phyloP scores from a whole-genome alignment of 2,113 vertebrate species.

The Pagrus major region DNA sequence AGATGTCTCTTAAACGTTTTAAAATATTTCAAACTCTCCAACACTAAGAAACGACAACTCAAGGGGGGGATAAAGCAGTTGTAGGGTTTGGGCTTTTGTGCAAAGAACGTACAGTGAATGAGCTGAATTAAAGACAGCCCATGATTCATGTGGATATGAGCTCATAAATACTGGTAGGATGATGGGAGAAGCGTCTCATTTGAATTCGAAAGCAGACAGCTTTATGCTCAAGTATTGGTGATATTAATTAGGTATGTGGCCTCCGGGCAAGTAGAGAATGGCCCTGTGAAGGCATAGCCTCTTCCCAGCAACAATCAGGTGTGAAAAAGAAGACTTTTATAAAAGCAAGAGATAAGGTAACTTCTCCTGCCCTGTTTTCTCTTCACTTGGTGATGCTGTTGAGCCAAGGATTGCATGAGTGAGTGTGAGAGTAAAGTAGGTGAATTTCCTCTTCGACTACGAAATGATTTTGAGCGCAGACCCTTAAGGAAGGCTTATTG shows the following conservation, averaged over 20 bases:
- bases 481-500: constrained; percentile 23
- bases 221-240: constrained; percentile 66
- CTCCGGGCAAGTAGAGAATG: constrained; percentile 56
- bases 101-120: constrained; percentile 25
- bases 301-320: constrained; percentile 58
- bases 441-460: constrained; percentile 6
- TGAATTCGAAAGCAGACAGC: constrained; percentile 67
- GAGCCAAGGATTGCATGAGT: not conserved
- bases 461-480: constrained; percentile 17
- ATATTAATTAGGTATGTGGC: constrained; percentile 79
- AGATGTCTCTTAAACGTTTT: constrained; percentile 72
- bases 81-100: constrained; percentile 34
- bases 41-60: constrained; percentile 34
- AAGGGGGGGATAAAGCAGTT: constrained; percentile 45
- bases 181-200: constrained; percentile 59
- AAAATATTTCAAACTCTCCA: constrained; percentile 67
- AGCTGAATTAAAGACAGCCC: constrained; percentile 35
- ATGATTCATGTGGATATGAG: constrained; percentile 63
- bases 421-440: not conserved
- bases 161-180: constrained; percentile 30
- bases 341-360: not conserved
- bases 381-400: not conserved
- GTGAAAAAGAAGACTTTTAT: constrained; percentile 32
- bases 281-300: constrained; percentile 36
- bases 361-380: not conserved